Evolutionary conservation across 2,888 invertebrate genomes (phyloP), one percentile per base, ranked within the genome.

Genomic region (Tetragonula carbonaria): DNA sequence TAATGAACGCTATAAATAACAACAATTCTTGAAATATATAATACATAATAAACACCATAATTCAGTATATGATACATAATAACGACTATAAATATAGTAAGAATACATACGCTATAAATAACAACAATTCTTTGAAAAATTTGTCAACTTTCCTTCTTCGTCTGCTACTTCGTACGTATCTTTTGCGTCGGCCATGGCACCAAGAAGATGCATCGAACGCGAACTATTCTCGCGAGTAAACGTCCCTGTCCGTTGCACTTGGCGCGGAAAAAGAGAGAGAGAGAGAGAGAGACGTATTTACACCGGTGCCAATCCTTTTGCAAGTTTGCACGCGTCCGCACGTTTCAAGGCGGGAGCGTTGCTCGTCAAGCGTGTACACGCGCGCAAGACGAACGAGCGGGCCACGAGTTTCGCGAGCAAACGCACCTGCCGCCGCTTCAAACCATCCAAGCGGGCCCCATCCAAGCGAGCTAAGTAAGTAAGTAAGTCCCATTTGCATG

Each of bases 391-490:
- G n/a, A 57, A 57, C 57, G n/a, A 13, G n/a, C 57, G 4, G 74
- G 53, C 23, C 65, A n/a, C 62, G 79, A 76, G 78, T 78, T 81
- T 76, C 80, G 76, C 84, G 78, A 86, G 79, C 84, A 67, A 59
- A 68, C 76, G 77, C 88, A 88, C 87, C 88, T 88, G 88, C 83
- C 78, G 65, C 77, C 21, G 38, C 80, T 71, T 85, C 55, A 74
- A 28, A 65, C 71, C 77, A 68, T 71, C 80, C 50, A 76, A 67
- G 74, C 77, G 72, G 77, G 45, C 80, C 33, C 33, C 77, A 68
- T 71, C 80, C 50, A 76, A 67, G 74, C 77, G 72, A 75, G 45
- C 80, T 3, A 28, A 28, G 28, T 28, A 28, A 28, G 28, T 28
- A 28, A 28, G 28, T 28, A 28, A 28, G 28, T 28, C 33, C 81